Evolutionary conservation across 2,888 invertebrate species (phyloP).

Genomic region (Orchestes rusci): DNA sequence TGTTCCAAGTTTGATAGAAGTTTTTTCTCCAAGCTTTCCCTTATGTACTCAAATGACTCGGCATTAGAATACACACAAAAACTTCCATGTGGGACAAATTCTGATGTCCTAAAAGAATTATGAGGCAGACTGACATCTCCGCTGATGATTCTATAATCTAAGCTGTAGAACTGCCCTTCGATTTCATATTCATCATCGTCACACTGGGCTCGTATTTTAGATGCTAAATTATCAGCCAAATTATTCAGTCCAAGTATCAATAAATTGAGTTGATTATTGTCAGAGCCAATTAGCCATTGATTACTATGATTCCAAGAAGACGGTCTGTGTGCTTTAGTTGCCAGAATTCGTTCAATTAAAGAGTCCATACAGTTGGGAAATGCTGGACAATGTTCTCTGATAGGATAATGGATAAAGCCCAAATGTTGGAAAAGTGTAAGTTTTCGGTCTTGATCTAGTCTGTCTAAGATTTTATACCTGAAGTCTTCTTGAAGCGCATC

Average conservation of each 20-base stretch:
- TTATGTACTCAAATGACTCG: constrained; percentile 85
- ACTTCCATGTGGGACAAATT: constrained; percentile 86
- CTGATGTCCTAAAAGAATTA: constrained; percentile 75
- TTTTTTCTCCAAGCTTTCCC: constrained; percentile 86
- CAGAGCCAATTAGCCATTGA: constrained; percentile 57
- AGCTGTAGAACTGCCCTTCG: constrained; percentile 70
- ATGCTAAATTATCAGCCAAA: constrained; percentile 79
- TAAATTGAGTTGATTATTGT: constrained; percentile 73
- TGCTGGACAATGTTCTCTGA: constrained; percentile 89
- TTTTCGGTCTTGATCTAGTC: constrained; percentile 90
- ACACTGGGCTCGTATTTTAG: constrained; percentile 78
- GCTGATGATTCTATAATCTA: constrained; percentile 79
- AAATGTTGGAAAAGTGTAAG: constrained; percentile 91
- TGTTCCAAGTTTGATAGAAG: constrained; percentile 82
- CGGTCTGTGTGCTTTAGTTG: constrained; percentile 60
- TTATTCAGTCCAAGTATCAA: constrained; percentile 83
- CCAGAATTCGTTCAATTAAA: constrained; percentile 63
- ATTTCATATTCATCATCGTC: constrained; percentile 80
- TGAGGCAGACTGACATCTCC: constrained; percentile 75
- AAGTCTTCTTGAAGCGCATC: constrained; percentile 88
- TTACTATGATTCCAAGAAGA: constrained; percentile 56
- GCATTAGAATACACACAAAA: constrained; percentile 87
- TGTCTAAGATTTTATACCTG: constrained; percentile 88
- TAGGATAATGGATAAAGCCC: constrained; percentile 92
- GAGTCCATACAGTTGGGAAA: constrained; percentile 76